Base-by-base conservation (phyloP, 2,113 vertebrate species). In the Brienomyrus longianalis region DNA sequence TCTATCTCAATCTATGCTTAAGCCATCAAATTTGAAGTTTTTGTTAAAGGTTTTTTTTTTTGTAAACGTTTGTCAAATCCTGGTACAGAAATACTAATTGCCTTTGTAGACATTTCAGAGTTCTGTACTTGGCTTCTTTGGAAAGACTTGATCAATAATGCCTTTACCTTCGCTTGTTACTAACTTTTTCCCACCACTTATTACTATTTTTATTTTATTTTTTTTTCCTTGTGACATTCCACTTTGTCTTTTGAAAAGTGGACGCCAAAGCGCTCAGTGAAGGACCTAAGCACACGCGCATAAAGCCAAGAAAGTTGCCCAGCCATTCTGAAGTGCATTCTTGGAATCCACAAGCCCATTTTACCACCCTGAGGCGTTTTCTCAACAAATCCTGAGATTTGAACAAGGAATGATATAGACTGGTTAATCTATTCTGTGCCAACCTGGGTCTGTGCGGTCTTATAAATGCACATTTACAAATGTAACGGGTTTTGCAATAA, bases 301-400 rank as follows among this genome's bases (percentile, higher is more conserved):
- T 90, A 89, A 90, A 94, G 94, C 95, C 94, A 95, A 94, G 93
- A 93, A 92, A 94, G 95, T 93, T 89, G 83, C 89, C 86, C 92
- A 94, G 95, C 95, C 95, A 96, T 95, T 90, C 50, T 80, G 50
- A 85, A 90, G 89, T 86, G 74, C 89, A 87, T 91, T 89, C 84
- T 83, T 88, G 77, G 83, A 90, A 13, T 21, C 70, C 50, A 80
- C 56, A 21, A 66, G 59, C 21, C 51, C 27, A 52, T 27, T 11
- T 88, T 89, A 50, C 19, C 48, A 35, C 88, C 51, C 15, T 8
- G 59, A 8, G 5, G 66, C 39, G 85, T 84, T 66, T 89, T 74
- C 17, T 23, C 9, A 17, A 80, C 27, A 84, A 48, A 19, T 52
- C 27, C 27, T 13, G 45, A 50, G n/a, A 27, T 35, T 70, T 31